Conservation (phyloP, 2,797 vertebrate species). For the Diplodus puntazzo region DNA sequence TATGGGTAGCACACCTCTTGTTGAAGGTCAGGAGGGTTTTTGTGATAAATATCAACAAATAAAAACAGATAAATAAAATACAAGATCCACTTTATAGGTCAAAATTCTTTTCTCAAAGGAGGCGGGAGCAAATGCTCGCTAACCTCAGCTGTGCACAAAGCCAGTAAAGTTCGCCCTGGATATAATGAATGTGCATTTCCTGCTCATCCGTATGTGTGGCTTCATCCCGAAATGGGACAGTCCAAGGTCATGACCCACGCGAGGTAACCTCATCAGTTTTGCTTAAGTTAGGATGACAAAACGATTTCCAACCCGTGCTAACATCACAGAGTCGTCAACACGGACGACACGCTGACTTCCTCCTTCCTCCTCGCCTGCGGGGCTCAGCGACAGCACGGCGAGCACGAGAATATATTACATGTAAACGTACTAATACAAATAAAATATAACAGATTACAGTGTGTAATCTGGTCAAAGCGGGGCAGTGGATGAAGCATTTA, state of each 20-base stretch:
- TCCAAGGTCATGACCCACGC: too few relatives aligned
- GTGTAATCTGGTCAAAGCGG: constrained; percentile 66
- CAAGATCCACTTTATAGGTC: too few relatives aligned
- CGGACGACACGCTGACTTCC: too few relatives aligned
- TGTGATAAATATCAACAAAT: too few relatives aligned
- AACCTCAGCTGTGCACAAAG: not conserved
- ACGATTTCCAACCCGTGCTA: not conserved
- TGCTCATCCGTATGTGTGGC: not conserved
- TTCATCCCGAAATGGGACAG: not conserved
- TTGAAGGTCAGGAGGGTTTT: too few relatives aligned
- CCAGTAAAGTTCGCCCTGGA: not conserved
- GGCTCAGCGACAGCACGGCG: not conserved
- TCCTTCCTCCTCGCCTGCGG: too few relatives aligned
- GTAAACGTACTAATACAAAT: constrained; percentile 32
- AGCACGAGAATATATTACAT: constrained; percentile 28
- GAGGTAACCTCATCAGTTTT: not conserved
- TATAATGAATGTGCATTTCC: not conserved
- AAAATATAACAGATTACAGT: constrained; percentile 61
- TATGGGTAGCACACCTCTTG: too few relatives aligned
- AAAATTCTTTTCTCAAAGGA: too few relatives aligned
- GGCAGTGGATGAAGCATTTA: constrained; percentile 64
- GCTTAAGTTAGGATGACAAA: not conserved
- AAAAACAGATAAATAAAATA: too few relatives aligned
- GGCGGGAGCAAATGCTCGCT: too few relatives aligned
- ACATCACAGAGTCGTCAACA: not conserved